Conservation (phyloP, 2,888 invertebrate genomes). For the Cinara cedri region DNA sequence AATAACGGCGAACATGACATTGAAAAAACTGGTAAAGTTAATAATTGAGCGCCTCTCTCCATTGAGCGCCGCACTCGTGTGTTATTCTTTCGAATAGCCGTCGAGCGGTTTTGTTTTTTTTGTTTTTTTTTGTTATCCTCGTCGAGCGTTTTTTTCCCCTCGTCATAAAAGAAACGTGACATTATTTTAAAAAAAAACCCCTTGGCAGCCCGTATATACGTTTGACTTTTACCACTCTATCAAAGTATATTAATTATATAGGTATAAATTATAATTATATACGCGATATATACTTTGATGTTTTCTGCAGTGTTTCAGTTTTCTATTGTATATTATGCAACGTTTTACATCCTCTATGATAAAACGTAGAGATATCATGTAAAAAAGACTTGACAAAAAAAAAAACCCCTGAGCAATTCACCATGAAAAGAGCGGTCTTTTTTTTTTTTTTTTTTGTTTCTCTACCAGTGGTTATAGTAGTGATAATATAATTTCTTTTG, state of each 20-base stretch:
- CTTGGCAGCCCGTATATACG: background rate
- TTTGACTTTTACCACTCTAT: constrained; percentile 28
- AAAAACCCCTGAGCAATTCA: too few relatives aligned
- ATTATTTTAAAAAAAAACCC: constrained; percentile 3
- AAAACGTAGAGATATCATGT: too few relatives aligned
- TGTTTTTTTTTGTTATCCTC: background rate
- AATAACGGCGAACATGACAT: constrained; percentile 10
- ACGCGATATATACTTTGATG: constrained; percentile 4
- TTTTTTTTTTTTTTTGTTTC: too few relatives aligned
- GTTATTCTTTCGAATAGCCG: constrained; percentile 27
- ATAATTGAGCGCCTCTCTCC: constrained; percentile 34
- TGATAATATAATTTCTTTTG: too few relatives aligned
- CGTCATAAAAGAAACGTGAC: constrained; percentile 28
- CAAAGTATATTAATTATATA: constrained; percentile 14
- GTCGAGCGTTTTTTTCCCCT: constrained; percentile 13
- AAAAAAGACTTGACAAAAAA: too few relatives aligned
- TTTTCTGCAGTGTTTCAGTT: background rate
- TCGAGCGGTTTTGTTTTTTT: background rate
- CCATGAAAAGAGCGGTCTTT: too few relatives aligned
- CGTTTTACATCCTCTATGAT: background rate
- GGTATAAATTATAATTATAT: too few relatives aligned
- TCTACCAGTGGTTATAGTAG: too few relatives aligned
- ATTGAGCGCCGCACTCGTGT: background rate
- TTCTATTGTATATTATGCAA: background rate
- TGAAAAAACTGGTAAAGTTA: constrained; percentile 19